phyloP scores from a whole-genome alignment of 2,113 vertebrate species.

The Pygathrix nemaeus region DNA sequence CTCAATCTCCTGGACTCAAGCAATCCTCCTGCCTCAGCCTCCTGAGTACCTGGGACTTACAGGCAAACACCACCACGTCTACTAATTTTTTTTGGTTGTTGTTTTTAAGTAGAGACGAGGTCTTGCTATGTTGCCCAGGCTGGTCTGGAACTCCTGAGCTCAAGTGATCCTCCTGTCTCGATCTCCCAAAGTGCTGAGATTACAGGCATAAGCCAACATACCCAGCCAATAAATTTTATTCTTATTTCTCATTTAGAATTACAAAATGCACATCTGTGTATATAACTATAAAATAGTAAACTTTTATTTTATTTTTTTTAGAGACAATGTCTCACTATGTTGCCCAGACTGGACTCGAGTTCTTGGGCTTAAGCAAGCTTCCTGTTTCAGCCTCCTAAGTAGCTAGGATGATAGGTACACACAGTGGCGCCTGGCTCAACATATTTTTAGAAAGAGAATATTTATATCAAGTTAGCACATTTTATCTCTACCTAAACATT shows the following conservation, averaged over 20 bases:
- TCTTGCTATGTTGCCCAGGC: too few species aligned
- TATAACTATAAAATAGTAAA: neutral
- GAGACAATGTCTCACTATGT: neutral
- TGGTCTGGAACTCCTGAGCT: too few species aligned
- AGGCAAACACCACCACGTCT: too few species aligned
- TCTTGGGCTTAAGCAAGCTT: neutral
- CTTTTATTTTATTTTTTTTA: neutral
- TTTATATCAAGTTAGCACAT: neutral
- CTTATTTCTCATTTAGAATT: neutral
- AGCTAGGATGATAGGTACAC: neutral
- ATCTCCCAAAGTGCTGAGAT: too few species aligned
- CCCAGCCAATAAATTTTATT: constrained; percentile 15
- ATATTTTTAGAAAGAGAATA: constrained; percentile 19
- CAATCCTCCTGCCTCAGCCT: too few species aligned
- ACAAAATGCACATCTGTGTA: neutral
- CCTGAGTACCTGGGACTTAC: too few species aligned
- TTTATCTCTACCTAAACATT: constrained; percentile 47
- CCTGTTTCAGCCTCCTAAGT: neutral
- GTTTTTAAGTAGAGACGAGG: too few species aligned
- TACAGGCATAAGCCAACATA: too few species aligned
- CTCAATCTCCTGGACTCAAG: too few species aligned
- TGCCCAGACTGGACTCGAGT: neutral
- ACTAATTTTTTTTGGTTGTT: too few species aligned
- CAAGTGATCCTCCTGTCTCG: too few species aligned
- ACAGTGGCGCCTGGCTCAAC: neutral